These are phyloP conservation scores for Petrocephalus schoutedeni DNA, from an alignment of 2,797 vertebrate genomes.

Conservation along the genomic window DNA sequence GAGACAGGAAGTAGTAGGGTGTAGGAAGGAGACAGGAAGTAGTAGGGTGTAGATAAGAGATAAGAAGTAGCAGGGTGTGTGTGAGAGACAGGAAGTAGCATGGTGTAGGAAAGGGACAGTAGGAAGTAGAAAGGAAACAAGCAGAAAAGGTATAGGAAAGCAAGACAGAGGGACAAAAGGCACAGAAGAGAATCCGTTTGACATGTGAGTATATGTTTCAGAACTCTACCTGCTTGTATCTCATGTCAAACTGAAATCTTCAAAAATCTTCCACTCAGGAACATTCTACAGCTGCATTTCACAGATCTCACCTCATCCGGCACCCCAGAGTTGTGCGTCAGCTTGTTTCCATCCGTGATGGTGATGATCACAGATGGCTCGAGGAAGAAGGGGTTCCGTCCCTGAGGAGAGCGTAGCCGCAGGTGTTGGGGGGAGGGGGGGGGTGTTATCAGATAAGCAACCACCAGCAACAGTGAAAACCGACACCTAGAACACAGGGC, in stretches of 20 bases:
- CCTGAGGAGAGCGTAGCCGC: constrained; percentile 58
- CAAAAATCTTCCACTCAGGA: not conserved
- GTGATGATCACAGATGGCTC: constrained; percentile 98
- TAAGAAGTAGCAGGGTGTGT: not conserved
- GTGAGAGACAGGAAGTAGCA: not conserved
- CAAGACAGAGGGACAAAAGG: not conserved
- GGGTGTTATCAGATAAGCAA: not conserved
- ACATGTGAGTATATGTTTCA: not conserved
- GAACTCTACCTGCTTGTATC: not conserved
- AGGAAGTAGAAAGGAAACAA: no score
- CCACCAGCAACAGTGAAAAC: not conserved
- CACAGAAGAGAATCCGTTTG: not conserved
- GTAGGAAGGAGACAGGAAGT: not conserved
- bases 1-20: not conserved
- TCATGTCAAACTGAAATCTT: not conserved
- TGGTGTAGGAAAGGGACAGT: not conserved
- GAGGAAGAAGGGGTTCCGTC: constrained; percentile 96
- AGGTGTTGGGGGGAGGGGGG: not conserved
- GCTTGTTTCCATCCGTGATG: constrained; percentile 97
- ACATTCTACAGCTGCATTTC: not conserved
- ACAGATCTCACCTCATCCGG: constrained; percentile 84
- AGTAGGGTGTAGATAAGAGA: not conserved
- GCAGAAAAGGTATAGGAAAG: not conserved
- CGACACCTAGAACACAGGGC: not conserved
- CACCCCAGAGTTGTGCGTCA: constrained; percentile 87